phyloP scores from a whole-genome alignment of 2,888 invertebrate genomes.

The Trissolcus brochymenae region DNA sequence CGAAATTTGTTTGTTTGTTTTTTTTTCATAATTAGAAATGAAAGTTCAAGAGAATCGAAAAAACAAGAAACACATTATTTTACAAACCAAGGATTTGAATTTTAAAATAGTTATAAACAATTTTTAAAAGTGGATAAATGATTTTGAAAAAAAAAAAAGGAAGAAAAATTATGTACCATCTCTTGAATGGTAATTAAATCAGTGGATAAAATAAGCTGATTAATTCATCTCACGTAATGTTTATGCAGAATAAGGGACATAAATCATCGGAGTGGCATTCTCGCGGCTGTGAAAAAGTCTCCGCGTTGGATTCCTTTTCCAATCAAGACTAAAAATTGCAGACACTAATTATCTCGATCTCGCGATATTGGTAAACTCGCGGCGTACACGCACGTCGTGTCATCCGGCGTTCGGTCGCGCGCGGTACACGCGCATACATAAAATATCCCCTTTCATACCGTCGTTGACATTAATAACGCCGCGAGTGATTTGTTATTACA shows the following conservation, averaged over 20 bases:
- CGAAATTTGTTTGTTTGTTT: no score
- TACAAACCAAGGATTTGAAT: no score
- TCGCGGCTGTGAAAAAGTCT: slow-evolving; percentile 1
- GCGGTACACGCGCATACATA: slow-evolving; percentile 12
- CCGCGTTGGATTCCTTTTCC: slow-evolving; percentile 10
- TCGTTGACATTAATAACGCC: slow-evolving; percentile 47
- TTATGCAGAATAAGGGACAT: slow-evolving; percentile 25
- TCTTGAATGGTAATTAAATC: not conserved
- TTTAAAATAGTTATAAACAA: no score
- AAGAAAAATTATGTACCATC: no score
- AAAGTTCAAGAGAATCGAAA: no score
- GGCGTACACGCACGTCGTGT: slow-evolving; percentile 25
- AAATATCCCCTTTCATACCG: slow-evolving; percentile 35
- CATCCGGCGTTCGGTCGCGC: slow-evolving; percentile 33
- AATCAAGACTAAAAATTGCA: slow-evolving; percentile 27
- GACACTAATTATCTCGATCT: slow-evolving; percentile 39
- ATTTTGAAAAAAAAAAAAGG: not conserved
- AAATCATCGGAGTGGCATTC: slow-evolving; percentile 20
- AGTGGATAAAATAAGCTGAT: slow-evolving; percentile 24
- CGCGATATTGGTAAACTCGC: slow-evolving; percentile 38
- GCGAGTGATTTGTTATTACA: slow-evolving; percentile 46
- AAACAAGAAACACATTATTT: no score
- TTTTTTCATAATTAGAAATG: no score
- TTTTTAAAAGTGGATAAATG: no score
- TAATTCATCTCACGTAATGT: slow-evolving; percentile 20